Evolutionary conservation across 2,888 invertebrate genomes (phyloP).

Genomic region (Eristalinus sepulchralis): DNA sequence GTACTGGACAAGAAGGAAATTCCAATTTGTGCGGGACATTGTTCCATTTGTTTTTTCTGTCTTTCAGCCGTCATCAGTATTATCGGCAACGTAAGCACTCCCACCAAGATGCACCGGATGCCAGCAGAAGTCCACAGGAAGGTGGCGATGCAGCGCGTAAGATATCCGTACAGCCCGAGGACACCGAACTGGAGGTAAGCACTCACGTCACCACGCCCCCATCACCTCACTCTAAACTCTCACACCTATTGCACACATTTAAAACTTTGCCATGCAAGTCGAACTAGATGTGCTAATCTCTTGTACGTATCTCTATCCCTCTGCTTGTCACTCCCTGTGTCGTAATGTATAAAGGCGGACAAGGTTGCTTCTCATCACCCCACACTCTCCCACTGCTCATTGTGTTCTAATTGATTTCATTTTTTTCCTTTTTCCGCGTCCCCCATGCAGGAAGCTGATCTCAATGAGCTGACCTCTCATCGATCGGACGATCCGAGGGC

Average conservation of each 20-base stretch:
- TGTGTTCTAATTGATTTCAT: slow-evolving; percentile 20
- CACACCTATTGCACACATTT: slow-evolving; percentile 2
- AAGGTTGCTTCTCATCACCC: slow-evolving; percentile 59
- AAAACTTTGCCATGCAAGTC: neutral
- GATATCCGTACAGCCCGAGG: slow-evolving; percentile 88
- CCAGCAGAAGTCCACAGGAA: slow-evolving; percentile 78
- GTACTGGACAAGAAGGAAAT: too few species aligned
- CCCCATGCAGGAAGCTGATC: slow-evolving; percentile 84
- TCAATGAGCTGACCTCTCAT: slow-evolving; percentile 90
- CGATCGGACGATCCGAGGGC: slow-evolving; percentile 88
- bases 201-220: neutral
- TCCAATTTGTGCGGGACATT: too few species aligned
- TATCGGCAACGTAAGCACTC: slow-evolving; percentile 89
- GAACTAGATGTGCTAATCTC: slow-evolving; percentile 48
- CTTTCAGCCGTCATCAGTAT: slow-evolving; percentile 84
- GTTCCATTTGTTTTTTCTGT: neutral
- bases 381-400: neutral
- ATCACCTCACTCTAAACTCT: neutral
- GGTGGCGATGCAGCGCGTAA: slow-evolving; percentile 79
- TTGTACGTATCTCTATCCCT: slow-evolving; percentile 55
- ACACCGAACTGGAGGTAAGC: slow-evolving; percentile 86
- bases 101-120: slow-evolving; percentile 86
- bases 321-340: slow-evolving; percentile 56
- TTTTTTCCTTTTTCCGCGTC: neutral
- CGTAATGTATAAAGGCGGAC: slow-evolving; percentile 48